Evolutionary conservation across 2,888 invertebrate genomes (phyloP).

Genomic region (Camponotus fellah): DNA sequence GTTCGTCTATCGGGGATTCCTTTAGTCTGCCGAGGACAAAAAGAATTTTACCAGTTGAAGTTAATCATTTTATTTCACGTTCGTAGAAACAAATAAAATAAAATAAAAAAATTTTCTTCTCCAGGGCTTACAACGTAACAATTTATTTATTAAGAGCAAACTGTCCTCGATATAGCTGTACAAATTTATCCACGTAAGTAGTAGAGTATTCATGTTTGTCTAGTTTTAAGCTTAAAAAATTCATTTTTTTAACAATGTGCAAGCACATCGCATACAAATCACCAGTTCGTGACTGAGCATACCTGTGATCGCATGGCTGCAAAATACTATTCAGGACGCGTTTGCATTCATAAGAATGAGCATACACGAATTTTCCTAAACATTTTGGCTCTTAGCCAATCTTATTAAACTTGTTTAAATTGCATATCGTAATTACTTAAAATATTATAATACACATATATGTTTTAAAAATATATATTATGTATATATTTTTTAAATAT

Average conservation of each 20-base stretch:
- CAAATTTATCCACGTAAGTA: neutral
- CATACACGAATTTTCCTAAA: conserved; percentile 9
- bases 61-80: neutral
- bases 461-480: neutral
- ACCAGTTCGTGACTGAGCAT: conserved; percentile 40
- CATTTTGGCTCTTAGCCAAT: neutral
- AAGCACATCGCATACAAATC: conserved; percentile 39
- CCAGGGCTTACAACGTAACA: neutral
- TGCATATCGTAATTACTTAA: conserved; percentile 12
- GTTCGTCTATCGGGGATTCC: neutral
- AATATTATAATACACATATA: neutral
- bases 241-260: neutral
- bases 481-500: neutral
- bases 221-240: conserved; percentile 27
- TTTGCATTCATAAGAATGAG: conserved; percentile 29
- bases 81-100: neutral
- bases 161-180: neutral
- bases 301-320: neutral
- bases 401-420: conserved; percentile 1
- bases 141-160: neutral
- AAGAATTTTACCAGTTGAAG: neutral
- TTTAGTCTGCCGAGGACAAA: neutral
- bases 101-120: neutral
- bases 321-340: conserved; percentile 18
- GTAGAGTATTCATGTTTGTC: neutral